Evolutionary conservation across 1,140 invertebrate species (phyloP).

Genomic region (Eufriesea mexicana): DNA sequence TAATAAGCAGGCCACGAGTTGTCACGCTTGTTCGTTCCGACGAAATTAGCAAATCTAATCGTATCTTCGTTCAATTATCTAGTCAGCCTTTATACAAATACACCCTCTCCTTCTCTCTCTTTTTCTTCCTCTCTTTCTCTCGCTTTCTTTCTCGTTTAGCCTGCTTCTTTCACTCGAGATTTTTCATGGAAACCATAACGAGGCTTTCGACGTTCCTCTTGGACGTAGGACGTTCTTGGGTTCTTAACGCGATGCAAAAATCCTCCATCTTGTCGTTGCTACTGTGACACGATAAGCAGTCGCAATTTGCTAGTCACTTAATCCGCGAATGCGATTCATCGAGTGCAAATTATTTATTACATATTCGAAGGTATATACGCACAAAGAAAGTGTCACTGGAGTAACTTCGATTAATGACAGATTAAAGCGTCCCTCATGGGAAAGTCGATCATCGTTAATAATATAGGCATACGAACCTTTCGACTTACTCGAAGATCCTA

Average conservation of each 20-base stretch:
- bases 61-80: neutral
- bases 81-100: neutral
- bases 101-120: neutral
- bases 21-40: neutral
- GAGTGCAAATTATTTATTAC: neutral
- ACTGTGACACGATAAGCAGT: neutral
- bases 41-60: neutral
- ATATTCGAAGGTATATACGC: neutral
- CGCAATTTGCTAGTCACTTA: conserved; percentile 14
- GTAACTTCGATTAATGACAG: neutral
- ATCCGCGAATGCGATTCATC: neutral
- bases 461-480: too few relatives aligned
- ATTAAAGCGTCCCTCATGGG: neutral
- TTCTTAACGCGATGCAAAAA: neutral
- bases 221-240: neutral
- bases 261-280: neutral
- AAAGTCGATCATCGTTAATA: too few relatives aligned
- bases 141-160: neutral
- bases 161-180: neutral
- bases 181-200: neutral
- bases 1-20: conserved; percentile 7
- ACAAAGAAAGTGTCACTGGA: neutral
- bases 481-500: too few relatives aligned
- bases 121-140: too few relatives aligned
- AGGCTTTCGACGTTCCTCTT: neutral